A percentile compares a stretch with the other conserved stretches of the same genome.
phyloP scores from a whole-genome alignment of 2,888 invertebrate species.

The Nemurella pictetii region DNA sequence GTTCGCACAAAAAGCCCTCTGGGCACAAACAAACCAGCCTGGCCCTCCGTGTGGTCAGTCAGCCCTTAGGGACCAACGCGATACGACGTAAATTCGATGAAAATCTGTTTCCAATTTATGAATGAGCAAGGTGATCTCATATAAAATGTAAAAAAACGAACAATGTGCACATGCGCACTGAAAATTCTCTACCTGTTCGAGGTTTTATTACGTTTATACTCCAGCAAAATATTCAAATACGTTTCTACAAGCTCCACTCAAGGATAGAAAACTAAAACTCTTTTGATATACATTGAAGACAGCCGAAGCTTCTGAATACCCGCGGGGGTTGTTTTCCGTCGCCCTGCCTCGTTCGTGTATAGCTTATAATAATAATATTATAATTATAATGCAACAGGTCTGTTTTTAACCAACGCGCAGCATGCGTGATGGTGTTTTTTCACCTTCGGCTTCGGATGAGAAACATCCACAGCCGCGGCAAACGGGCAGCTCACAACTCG shows the following conservation, averaged over 20 bases:
- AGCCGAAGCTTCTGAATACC: constrained; percentile 22
- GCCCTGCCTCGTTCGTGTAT: constrained; percentile 24
- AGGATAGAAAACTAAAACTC: neutral
- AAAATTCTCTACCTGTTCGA: neutral
- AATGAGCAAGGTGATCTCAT: constrained; percentile 14
- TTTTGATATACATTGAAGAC: constrained; percentile 1
- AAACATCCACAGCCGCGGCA: neutral
- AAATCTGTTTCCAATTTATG: neutral
- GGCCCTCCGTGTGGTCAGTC: neutral
- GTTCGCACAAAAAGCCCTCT: neutral
- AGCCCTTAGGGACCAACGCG: neutral
- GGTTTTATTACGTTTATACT: neutral
- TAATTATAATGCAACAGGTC: constrained; percentile 28
- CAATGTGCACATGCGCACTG: neutral
- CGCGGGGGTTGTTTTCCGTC: constrained; percentile 19
- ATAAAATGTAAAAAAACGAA: too few species aligned
- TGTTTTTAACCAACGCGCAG: constrained; percentile 19
- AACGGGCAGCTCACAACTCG: too few species aligned
- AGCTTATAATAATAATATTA: constrained; percentile 17
- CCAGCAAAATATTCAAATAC: neutral
- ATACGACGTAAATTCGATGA: neutral
- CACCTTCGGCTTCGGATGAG: neutral
- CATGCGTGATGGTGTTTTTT: constrained; percentile 22
- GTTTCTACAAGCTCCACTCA: neutral
- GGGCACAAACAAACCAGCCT: neutral